Conservation (phyloP, 2,888 invertebrate species). For the Macrosoma leucophasiata region DNA sequence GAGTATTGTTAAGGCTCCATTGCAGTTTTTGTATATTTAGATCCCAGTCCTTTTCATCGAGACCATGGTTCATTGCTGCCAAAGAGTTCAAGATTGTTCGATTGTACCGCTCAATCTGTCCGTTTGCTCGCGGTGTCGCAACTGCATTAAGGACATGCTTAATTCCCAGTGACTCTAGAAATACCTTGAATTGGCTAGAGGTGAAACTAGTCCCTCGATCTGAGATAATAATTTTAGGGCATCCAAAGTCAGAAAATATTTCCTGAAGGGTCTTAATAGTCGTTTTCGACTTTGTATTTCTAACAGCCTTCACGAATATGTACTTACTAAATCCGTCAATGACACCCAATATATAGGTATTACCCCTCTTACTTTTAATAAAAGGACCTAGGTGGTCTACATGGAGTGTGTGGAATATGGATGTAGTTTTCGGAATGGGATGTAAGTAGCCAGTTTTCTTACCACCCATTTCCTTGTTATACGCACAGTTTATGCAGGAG, state of each 20-base stretch:
- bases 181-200: slow-evolving; percentile 18
- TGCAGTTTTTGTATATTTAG: slow-evolving; percentile 11
- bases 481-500: slow-evolving; percentile 22
- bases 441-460: slow-evolving; percentile 20
- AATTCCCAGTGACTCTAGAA: slow-evolving; percentile 8
- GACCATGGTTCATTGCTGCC: slow-evolving; percentile 6
- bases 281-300: slow-evolving; percentile 18
- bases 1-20: slow-evolving; percentile 8
- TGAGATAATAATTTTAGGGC: slow-evolving; percentile 20
- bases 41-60: slow-evolving; percentile 9
- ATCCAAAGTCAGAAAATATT: slow-evolving; percentile 20
- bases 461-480: slow-evolving; percentile 21
- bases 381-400: slow-evolving; percentile 27
- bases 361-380: slow-evolving; percentile 17
- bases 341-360: slow-evolving; percentile 20
- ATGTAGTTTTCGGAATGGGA: slow-evolving; percentile 21
- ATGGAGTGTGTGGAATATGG: slow-evolving; percentile 26
- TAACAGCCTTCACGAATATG: slow-evolving; percentile 18
- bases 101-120: slow-evolving; percentile 23
- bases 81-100: slow-evolving; percentile 19
- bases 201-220: slow-evolving; percentile 21
- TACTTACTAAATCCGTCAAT: slow-evolving; percentile 23
- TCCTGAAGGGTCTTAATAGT: slow-evolving; percentile 18
- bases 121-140: slow-evolving; percentile 26
- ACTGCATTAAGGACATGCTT: slow-evolving; percentile 22